Evolutionary conservation across 2,797 vertebrate genomes (phyloP).

Genomic region (Macrochelys suwanniensis): DNA sequence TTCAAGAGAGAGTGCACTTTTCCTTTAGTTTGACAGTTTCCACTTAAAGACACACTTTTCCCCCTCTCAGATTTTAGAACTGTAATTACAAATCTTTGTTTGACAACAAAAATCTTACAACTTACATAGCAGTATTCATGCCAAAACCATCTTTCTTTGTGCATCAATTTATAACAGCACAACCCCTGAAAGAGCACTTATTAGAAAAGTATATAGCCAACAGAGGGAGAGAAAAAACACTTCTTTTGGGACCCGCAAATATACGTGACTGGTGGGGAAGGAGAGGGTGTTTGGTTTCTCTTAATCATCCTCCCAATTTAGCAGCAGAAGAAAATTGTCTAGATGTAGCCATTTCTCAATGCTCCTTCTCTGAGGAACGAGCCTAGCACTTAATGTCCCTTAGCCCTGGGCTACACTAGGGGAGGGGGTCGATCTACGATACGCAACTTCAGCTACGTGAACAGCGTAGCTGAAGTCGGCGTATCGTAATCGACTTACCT

Average conservation of each 20-base stretch:
- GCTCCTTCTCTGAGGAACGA: not conserved
- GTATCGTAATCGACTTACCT: too few species aligned
- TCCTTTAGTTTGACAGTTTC: constrained; percentile 43
- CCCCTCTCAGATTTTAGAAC: constrained; percentile 10
- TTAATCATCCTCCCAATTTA: not conserved
- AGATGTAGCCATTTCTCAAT: not conserved
- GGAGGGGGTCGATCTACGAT: too few species aligned
- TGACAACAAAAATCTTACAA: constrained; percentile 46
- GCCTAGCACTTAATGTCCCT: not conserved
- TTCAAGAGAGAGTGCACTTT: not conserved
- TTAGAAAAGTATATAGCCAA: not conserved
- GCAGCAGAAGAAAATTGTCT: not conserved
- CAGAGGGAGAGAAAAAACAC: not conserved
- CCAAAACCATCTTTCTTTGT: not conserved
- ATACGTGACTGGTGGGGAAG: not conserved
- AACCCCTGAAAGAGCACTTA: not conserved
- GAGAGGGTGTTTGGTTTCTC: not conserved
- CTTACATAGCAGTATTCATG: not conserved
- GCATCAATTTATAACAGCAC: not conserved
- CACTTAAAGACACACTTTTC: constrained; percentile 34
- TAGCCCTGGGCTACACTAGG: too few species aligned
- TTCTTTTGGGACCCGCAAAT: not conserved
- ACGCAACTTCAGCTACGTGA: too few species aligned
- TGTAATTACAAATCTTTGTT: constrained; percentile 39
- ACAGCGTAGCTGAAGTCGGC: too few species aligned